A percentile compares a stretch with the other conserved stretches of the same genome.
These are phyloP conservation scores for Amblyraja radiata DNA, from an alignment of 2,797 vertebrate species.

Conservation along the genomic window DNA sequence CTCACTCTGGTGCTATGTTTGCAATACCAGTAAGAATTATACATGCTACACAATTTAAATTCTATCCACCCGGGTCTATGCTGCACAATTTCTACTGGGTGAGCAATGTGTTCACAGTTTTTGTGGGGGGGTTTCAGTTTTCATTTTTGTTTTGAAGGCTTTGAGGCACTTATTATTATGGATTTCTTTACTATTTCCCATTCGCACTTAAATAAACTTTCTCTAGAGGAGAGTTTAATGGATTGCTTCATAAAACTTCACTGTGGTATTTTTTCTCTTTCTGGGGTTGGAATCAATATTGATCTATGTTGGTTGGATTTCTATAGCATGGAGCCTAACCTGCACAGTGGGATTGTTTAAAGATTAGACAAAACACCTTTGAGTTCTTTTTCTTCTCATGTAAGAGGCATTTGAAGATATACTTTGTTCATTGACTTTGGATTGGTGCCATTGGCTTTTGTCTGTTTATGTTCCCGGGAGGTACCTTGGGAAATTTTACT, in stretches of 20 bases:
- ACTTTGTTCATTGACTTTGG: conserved; percentile 22
- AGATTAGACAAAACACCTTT: not conserved
- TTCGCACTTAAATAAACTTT: not conserved
- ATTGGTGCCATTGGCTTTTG: not conserved
- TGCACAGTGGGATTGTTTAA: not conserved
- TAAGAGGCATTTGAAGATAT: not conserved
- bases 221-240: not conserved
- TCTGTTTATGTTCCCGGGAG: not conserved
- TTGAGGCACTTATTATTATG: not conserved
- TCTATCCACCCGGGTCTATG: not conserved
- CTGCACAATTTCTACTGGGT: not conserved
- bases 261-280: not conserved
- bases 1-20: too few relatives aligned
- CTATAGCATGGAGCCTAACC: not conserved
- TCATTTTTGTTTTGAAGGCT: not conserved
- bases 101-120: not conserved
- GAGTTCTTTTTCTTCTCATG: not conserved
- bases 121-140: not conserved
- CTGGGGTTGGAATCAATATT: not conserved
- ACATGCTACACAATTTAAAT: too few relatives aligned
- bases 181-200: too few relatives aligned
- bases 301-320: not conserved
- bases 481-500: not conserved
- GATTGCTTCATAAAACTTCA: not conserved
- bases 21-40: too few relatives aligned